phyloP scores from a whole-genome alignment of 1,140 invertebrate genomes.

The Gryon sp. region DNA sequence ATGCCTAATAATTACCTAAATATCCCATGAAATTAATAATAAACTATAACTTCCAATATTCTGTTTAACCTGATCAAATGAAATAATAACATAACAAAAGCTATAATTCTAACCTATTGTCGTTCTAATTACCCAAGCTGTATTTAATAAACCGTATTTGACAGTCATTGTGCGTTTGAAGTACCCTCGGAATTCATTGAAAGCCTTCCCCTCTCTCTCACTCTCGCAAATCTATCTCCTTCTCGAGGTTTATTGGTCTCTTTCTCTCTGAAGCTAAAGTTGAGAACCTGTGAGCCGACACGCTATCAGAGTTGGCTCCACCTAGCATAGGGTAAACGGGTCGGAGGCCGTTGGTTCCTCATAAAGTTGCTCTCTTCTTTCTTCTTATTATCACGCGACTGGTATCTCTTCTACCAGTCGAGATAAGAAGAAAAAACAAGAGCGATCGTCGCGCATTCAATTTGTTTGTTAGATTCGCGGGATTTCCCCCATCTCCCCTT shows the following conservation, averaged over 20 bases:
- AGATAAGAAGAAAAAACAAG: slow-evolving; percentile 29
- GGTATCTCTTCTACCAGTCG: too few species aligned
- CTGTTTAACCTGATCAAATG: neutral
- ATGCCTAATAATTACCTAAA: too few species aligned
- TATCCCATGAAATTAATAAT: too few species aligned
- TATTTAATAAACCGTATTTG: slow-evolving; percentile 46
- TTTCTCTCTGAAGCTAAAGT: slow-evolving; percentile 1
- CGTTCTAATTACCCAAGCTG: slow-evolving; percentile 26
- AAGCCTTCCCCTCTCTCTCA: slow-evolving; percentile 9
- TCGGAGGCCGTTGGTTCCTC: slow-evolving; percentile 78
- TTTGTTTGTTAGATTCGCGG: slow-evolving; percentile 1
- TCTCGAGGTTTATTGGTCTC: too few species aligned
- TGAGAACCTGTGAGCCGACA: slow-evolving; percentile 72
- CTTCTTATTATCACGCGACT: slow-evolving; percentile 75
- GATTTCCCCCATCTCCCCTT: slow-evolving; percentile 21
- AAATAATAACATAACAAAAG: neutral
- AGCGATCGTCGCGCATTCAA: neutral
- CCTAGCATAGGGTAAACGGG: slow-evolving; percentile 78
- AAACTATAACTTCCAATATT: too few species aligned
- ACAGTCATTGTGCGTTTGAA: slow-evolving; percentile 37
- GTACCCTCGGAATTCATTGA: slow-evolving; percentile 48
- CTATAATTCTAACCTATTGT: slow-evolving; percentile 22
- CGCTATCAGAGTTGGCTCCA: slow-evolving; percentile 77
- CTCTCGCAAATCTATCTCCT: too few species aligned
- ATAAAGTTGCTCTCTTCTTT: slow-evolving; percentile 77